These are phyloP conservation scores for Lymantria monacha DNA, from an alignment of 2,888 invertebrate genomes.

Conservation along the genomic window DNA sequence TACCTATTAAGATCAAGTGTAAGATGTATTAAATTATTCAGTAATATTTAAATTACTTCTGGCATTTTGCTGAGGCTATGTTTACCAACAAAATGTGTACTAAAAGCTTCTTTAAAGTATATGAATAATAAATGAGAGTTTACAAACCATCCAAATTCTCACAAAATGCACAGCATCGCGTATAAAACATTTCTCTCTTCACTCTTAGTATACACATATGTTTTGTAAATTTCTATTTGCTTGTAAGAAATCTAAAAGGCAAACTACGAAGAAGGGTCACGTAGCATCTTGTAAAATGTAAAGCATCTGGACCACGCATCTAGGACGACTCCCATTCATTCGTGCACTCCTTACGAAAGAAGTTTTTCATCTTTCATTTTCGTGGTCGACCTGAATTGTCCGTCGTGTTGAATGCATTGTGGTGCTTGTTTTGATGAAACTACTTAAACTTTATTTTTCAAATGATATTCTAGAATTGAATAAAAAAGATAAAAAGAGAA, in stretches of 20 bases:
- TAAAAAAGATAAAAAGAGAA: too few relatives aligned
- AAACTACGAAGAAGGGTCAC: conserved; percentile 1
- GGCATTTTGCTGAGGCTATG: too few relatives aligned
- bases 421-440: neutral
- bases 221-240: neutral
- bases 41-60: too few relatives aligned
- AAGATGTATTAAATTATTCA: too few relatives aligned
- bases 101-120: neutral
- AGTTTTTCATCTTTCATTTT: conserved; percentile 48
- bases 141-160: neutral
- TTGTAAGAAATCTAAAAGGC: neutral
- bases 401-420: conserved; percentile 7
- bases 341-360: conserved; percentile 40
- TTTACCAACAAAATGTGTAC: neutral
- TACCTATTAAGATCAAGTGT: too few relatives aligned
- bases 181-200: neutral
- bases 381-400: conserved; percentile 19
- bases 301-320: conserved; percentile 54
- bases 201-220: neutral
- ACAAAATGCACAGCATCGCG: neutral
- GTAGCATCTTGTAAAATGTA: conserved; percentile 49
- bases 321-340: conserved; percentile 57
- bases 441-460: neutral
- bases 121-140: neutral
- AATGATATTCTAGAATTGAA: too few relatives aligned